These are phyloP conservation scores for Aegotheles bennettii DNA, from an alignment of 2,113 vertebrate genomes.

Conservation along the genomic window DNA sequence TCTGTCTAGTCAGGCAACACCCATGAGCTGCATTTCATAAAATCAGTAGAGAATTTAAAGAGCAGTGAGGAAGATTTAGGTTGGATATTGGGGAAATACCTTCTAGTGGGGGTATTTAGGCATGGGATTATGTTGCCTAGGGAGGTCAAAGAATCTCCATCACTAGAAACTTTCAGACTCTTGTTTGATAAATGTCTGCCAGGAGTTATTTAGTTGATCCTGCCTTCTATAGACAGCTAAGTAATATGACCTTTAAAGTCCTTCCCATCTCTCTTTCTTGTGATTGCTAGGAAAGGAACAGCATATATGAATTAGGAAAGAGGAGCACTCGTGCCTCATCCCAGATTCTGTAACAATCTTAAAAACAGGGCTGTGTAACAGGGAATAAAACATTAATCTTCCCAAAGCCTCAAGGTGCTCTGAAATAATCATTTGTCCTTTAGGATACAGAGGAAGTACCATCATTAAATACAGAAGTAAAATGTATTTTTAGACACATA, in stretches of 20 bases:
- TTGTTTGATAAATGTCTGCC: conserved; percentile 1
- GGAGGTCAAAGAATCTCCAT: not conserved
- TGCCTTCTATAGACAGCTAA: not conserved
- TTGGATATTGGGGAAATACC: not conserved
- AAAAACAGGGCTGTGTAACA: not conserved
- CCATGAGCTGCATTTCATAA: not conserved
- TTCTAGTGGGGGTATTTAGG: not conserved
- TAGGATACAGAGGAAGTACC: not conserved
- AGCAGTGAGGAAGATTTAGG: not conserved
- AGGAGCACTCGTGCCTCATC: not conserved
- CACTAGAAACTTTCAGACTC: not conserved
- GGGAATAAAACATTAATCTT: not conserved
- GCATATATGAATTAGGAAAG: not conserved
- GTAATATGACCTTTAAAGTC: not conserved
- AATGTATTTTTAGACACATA: conserved; percentile 45
- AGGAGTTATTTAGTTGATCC: not conserved
- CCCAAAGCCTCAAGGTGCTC: not conserved
- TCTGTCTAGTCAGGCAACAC: not conserved
- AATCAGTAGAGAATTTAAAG: not conserved
- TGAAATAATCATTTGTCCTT: not conserved
- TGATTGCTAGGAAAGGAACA: not conserved
- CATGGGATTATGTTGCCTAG: not conserved
- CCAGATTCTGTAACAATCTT: not conserved
- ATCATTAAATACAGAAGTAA: conserved; percentile 9
- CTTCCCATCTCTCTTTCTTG: not conserved